phyloP scores from a whole-genome alignment of 2,113 vertebrate genomes.

The Carlito syrichta region DNA sequence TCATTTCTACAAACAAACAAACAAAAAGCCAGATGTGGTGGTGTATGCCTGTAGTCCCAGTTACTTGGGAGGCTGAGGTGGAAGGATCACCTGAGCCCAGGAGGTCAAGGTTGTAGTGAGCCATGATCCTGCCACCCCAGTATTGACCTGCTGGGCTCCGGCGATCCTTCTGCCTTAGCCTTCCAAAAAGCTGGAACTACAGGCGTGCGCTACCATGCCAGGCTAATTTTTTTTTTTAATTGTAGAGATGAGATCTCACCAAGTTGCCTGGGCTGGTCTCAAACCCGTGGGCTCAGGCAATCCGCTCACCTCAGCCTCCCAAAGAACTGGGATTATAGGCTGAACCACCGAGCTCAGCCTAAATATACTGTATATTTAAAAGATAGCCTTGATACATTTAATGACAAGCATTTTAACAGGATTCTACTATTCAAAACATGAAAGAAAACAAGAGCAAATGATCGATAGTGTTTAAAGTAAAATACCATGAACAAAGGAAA shows the following conservation, averaged over 20 bases:
- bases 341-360: background rate
- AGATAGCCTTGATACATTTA: background rate
- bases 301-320: background rate
- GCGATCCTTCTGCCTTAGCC: background rate
- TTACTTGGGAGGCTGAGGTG: too few species aligned
- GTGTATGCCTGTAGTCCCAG: too few species aligned
- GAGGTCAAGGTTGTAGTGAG: too few species aligned
- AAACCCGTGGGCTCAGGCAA: background rate
- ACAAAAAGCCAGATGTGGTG: too few species aligned
- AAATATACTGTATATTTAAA: background rate
- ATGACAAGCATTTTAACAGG: background rate
- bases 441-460: background rate
- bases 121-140: too few species aligned
- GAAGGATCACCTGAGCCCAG: too few species aligned
- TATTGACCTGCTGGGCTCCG: background rate
- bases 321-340: background rate
- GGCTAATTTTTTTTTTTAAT: background rate
- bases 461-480: background rate
- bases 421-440: background rate
- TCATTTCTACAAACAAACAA: too few species aligned
- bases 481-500: background rate
- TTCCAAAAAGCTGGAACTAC: background rate
- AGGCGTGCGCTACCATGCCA: background rate
- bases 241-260: background rate
- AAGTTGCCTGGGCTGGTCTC: background rate